Conservation (phyloP, 2,888 invertebrate genomes). For the Labia minor region DNA sequence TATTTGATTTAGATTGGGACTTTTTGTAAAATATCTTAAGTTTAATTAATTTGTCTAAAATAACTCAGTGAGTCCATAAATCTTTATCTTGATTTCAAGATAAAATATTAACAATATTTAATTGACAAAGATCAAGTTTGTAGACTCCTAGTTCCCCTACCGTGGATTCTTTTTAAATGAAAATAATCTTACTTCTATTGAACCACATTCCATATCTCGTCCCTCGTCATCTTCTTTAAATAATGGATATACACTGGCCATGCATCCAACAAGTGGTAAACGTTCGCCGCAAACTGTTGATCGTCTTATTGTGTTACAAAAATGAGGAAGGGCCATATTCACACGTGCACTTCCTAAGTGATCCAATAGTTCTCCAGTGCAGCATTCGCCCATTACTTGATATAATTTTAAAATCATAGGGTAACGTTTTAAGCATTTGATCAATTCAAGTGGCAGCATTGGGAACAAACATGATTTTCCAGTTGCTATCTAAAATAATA, state of each 20-base stretch:
- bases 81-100: no score
- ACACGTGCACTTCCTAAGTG: neutral
- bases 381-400: neutral
- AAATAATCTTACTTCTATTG: neutral
- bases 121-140: no score
- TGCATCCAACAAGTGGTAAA: neutral
- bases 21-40: no score
- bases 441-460: slow-evolving; percentile 22
- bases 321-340: neutral
- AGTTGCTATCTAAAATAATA: slow-evolving; percentile 4
- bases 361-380: neutral
- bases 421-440: slow-evolving; percentile 19
- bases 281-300: neutral
- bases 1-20: no score
- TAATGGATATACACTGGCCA: neutral
- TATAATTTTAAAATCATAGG: slow-evolving; percentile 22
- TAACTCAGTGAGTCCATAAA: no score
- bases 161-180: no score
- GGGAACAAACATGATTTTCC: slow-evolving; percentile 25
- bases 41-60: no score
- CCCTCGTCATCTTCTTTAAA: neutral
- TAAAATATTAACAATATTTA: no score
- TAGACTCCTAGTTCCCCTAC: no score
- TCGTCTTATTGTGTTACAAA: neutral
- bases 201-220: neutral